These are phyloP conservation scores for Virgularia gustaviana DNA, from an alignment of 92 coral and sea anemone genomes.

Conservation along the genomic window DNA sequence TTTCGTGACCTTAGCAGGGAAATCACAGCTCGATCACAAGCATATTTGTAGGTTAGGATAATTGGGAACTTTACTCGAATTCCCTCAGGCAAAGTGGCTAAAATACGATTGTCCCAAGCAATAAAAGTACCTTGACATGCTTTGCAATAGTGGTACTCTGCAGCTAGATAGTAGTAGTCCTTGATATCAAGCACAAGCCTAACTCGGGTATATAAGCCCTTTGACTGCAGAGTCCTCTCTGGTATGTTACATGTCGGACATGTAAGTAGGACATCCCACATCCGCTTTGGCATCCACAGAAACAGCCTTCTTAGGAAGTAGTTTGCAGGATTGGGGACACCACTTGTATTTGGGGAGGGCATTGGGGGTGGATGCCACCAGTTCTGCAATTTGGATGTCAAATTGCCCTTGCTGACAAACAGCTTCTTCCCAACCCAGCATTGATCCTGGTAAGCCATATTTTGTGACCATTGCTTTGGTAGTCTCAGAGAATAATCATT, in stretches of 20 bases:
- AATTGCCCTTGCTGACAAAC: constrained; percentile 8
- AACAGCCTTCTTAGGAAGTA: constrained; percentile 42
- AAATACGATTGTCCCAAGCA: constrained; percentile 41
- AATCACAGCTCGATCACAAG: constrained; percentile 28
- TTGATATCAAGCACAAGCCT: constrained; percentile 44
- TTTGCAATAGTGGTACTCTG: constrained; percentile 32
- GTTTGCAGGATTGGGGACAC: background rate
- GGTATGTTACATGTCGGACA: constrained; percentile 20
- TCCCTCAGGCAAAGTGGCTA: constrained; percentile 21
- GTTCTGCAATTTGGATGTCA: background rate
- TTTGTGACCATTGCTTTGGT: constrained; percentile 40
- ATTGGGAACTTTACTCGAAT: constrained; percentile 20
- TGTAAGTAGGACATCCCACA: constrained; percentile 36
- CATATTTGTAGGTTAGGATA: constrained; percentile 27
- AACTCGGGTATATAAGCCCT: constrained; percentile 43
- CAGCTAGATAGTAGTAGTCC: constrained; percentile 35
- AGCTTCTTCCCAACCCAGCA: constrained; percentile 34
- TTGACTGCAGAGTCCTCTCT: constrained; percentile 1
- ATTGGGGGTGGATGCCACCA: constrained; percentile 44
- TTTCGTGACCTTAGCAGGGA: constrained; percentile 19
- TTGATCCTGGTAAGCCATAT: constrained; percentile 34
- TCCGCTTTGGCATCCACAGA: constrained; percentile 48
- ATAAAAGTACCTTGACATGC: constrained; percentile 32
- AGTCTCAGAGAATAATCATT: constrained; percentile 34
- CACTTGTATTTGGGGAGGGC: background rate